Evolutionary conservation across 2,113 vertebrate genomes (phyloP).

Genomic region (Gulo gulo): DNA sequence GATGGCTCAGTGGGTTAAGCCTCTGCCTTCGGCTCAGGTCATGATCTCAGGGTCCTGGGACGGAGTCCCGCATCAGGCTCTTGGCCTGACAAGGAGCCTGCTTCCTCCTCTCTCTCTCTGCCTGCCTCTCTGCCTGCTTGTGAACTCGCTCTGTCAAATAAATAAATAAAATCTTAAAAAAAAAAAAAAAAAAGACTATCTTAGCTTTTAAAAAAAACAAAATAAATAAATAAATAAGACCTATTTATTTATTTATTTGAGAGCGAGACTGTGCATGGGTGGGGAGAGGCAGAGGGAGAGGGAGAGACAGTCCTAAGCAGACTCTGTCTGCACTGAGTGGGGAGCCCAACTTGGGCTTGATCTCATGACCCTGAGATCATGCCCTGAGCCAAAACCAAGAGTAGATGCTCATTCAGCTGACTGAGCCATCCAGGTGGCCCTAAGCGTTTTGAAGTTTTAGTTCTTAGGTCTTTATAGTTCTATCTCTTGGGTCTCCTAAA

Average conservation of each 20-base stretch:
- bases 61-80: no score
- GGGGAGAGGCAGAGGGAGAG: background rate
- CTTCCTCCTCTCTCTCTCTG: no score
- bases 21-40: no score
- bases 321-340: background rate
- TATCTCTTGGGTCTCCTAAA: background rate
- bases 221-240: no score
- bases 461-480: background rate
- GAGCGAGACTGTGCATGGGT: background rate
- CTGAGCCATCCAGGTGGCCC: background rate
- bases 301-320: background rate
- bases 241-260: background rate
- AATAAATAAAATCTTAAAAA: no score
- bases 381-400: background rate
- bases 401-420: background rate
- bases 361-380: background rate
- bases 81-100: no score
- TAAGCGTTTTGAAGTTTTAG: background rate
- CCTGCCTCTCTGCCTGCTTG: no score
- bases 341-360: background rate
- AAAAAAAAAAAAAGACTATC: no score
- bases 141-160: no score
- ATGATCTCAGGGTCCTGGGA: no score
- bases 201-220: no score
- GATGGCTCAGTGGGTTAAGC: no score